Percentiles rank a stretch among this genome's conserved stretches.
These are phyloP conservation scores for Pollimyrus isidori DNA, from an alignment of 2,113 vertebrate genomes.

Conservation along the genomic window DNA sequence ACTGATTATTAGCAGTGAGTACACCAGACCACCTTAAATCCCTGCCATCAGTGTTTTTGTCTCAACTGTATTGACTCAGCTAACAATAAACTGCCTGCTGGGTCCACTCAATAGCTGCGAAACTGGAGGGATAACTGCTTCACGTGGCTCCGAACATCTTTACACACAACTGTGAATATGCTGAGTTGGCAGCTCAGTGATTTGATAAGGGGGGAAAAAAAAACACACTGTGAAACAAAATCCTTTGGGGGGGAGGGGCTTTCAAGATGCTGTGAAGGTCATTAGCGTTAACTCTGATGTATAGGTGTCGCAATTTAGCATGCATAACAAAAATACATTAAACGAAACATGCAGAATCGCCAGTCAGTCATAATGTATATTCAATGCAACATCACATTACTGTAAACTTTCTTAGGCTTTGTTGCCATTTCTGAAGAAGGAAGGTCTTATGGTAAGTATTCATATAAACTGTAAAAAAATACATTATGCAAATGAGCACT, in stretches of 20 bases:
- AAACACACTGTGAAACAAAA: background rate
- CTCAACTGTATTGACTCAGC: constrained; percentile 1
- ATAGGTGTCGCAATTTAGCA: background rate
- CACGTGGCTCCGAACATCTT: background rate
- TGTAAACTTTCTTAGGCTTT: background rate
- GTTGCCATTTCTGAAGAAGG: background rate
- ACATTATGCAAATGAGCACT: background rate
- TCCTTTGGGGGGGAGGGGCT: background rate
- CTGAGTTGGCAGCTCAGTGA: background rate
- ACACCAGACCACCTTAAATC: background rate
- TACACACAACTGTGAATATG: constrained; percentile 7
- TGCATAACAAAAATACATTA: background rate
- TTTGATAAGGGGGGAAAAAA: background rate
- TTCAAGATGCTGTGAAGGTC: background rate
- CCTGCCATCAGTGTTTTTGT: constrained; percentile 1
- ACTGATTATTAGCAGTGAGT: background rate
- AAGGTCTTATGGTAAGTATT: background rate
- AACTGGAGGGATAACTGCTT: constrained; percentile 12
- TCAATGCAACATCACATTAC: background rate
- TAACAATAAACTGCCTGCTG: background rate
- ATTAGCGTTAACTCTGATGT: background rate
- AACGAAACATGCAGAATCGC: background rate
- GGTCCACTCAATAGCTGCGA: background rate
- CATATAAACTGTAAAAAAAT: background rate
- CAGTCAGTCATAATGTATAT: background rate